Conservation (phyloP, 1,140 invertebrate species). For the Macrocentrus cingulum region DNA sequence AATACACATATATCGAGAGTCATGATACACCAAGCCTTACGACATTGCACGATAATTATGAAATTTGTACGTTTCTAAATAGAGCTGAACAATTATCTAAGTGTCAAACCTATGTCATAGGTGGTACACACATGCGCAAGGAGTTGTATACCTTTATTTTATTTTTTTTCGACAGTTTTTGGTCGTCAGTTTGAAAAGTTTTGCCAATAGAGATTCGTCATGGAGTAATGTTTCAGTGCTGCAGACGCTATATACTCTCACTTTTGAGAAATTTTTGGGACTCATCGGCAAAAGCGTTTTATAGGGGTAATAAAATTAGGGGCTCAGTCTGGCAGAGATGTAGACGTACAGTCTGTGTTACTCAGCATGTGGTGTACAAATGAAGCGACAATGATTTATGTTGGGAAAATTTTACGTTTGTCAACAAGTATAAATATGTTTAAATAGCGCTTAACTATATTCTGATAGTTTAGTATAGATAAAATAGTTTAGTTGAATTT, state of each 20-base stretch:
- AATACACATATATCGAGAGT: slow-evolving; percentile 21
- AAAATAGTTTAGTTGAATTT: too few relatives aligned
- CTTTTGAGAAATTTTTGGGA: too few relatives aligned
- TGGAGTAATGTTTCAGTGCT: too few relatives aligned
- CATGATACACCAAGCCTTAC: slow-evolving; percentile 48
- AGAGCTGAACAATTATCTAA: slow-evolving; percentile 41
- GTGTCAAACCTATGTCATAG: slow-evolving; percentile 28
- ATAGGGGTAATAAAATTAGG: neutral
- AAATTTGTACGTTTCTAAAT: slow-evolving; percentile 59
- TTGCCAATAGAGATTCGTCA: slow-evolving; percentile 7
- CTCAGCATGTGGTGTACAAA: neutral
- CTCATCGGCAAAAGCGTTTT: too few relatives aligned
- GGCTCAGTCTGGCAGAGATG: neutral
- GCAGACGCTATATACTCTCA: too few relatives aligned
- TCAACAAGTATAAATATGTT: too few relatives aligned
- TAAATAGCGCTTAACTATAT: too few relatives aligned
- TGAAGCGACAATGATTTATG: neutral
- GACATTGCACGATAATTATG: slow-evolving; percentile 59
- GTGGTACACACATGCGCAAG: neutral
- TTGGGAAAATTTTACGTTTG: neutral
- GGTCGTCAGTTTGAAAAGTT: neutral
- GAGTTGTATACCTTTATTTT: neutral
- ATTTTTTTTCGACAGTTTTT: neutral
- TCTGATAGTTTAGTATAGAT: too few relatives aligned
- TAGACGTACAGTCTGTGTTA: slow-evolving; percentile 3